Conservation (phyloP, 2,113 vertebrate genomes). For the Tyto alba region DNA sequence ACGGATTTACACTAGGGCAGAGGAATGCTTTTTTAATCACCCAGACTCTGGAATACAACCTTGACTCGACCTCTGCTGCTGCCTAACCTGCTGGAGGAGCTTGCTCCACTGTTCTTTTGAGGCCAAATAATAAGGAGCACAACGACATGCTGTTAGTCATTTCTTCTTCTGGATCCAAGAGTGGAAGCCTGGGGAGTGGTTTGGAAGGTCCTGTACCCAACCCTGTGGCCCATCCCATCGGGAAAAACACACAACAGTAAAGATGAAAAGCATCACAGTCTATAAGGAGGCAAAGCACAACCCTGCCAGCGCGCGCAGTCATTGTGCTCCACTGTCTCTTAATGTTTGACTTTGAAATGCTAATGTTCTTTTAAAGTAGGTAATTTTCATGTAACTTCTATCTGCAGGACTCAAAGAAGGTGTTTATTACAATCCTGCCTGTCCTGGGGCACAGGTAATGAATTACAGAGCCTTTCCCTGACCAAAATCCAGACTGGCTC, state of each 20-base stretch:
- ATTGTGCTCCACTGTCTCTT: conserved; percentile 20
- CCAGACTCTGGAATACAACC: not conserved
- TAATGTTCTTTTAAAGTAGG: conserved; percentile 57
- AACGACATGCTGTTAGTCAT: not conserved
- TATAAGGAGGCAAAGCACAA: not conserved
- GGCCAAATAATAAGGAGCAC: not conserved
- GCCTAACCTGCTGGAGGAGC: not conserved
- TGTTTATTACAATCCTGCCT: conserved; percentile 52
- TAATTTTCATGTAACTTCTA: conserved; percentile 64
- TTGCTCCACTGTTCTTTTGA: not conserved
- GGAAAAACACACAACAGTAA: not conserved
- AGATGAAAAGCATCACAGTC: conserved; percentile 17
- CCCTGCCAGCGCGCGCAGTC: not conserved
- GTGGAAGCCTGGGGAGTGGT: not conserved
- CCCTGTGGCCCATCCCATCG: not conserved
- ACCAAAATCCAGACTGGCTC: not conserved
- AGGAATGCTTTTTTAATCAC: not conserved
- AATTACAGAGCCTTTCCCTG: conserved; percentile 18
- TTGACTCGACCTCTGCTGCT: not conserved
- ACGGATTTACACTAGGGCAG: not conserved
- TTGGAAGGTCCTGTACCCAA: not conserved
- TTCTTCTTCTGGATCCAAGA: not conserved
- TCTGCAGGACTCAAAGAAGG: conserved; percentile 44
- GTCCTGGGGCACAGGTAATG: conserved; percentile 41
- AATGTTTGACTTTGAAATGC: conserved; percentile 61